Percentiles rank a stretch among this genome's conserved stretches.
Conservation (phyloP, 2,888 invertebrate genomes). For the Oxycera nigricornis region DNA sequence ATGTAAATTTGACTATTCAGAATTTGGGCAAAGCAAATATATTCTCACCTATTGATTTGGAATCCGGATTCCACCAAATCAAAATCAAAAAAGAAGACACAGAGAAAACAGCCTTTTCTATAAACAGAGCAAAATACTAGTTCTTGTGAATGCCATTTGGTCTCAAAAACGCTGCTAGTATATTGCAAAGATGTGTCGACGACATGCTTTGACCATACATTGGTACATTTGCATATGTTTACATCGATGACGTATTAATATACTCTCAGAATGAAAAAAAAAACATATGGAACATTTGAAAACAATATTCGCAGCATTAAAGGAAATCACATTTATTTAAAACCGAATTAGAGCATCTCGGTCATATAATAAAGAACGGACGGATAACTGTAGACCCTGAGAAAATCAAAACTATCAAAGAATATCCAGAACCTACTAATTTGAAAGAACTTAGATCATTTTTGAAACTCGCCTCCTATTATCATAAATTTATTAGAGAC, state of each 20-base stretch:
- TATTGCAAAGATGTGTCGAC: slow-evolving; percentile 42
- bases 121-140: slow-evolving; percentile 36
- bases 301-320: slow-evolving; percentile 39
- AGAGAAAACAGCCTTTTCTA: slow-evolving; percentile 16
- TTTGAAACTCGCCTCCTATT: slow-evolving; percentile 45
- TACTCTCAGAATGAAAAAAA: slow-evolving; percentile 46
- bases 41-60: slow-evolving; percentile 28
- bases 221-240: slow-evolving; percentile 48
- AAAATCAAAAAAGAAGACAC: slow-evolving; percentile 12
- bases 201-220: slow-evolving; percentile 38
- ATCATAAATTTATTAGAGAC: slow-evolving; percentile 38
- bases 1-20: slow-evolving; percentile 12
- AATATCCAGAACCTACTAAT: slow-evolving; percentile 47
- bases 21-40: slow-evolving; percentile 8
- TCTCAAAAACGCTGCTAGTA: slow-evolving; percentile 41
- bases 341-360: slow-evolving; percentile 41
- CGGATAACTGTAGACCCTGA: slow-evolving; percentile 36
- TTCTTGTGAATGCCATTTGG: slow-evolving; percentile 43
- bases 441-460: slow-evolving; percentile 47
- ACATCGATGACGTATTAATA: slow-evolving; percentile 41
- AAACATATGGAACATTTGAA: slow-evolving; percentile 41
- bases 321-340: slow-evolving; percentile 45
- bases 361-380: slow-evolving; percentile 40
- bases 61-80: slow-evolving; percentile 17
- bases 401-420: slow-evolving; percentile 46